A percentile compares a stretch with the other conserved stretches of the same genome.
Evolutionary conservation across 2,113 vertebrate genomes (phyloP).

Genomic region (Strix uralensis): DNA sequence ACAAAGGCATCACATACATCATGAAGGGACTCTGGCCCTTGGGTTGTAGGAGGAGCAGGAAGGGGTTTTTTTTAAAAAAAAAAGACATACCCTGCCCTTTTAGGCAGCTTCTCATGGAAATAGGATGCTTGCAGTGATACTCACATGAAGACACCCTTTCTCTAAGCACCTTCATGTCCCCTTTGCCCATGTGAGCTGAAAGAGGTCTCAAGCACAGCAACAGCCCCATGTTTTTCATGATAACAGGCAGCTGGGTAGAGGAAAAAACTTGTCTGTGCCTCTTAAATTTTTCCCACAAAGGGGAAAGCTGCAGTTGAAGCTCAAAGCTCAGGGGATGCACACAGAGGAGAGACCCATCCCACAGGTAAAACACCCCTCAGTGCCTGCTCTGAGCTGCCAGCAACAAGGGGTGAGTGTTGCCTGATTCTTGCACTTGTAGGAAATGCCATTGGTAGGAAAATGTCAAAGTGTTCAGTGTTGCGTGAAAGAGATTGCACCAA

Average conservation of each 20-base stretch:
- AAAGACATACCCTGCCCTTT: background rate
- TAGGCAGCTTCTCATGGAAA: background rate
- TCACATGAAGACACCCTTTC: background rate
- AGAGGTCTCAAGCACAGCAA: background rate
- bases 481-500: background rate
- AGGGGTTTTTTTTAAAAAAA: rapidly evolving
- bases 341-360: rapidly evolving
- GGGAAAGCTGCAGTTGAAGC: background rate
- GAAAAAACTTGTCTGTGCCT: background rate
- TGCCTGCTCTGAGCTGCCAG: background rate
- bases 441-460: background rate
- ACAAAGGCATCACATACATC: background rate
- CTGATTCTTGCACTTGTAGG: rapidly evolving
- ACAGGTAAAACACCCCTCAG: background rate
- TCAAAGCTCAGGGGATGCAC: background rate
- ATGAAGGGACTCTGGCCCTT: rapidly evolving
- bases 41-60: background rate
- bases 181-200: background rate
- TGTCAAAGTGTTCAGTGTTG: background rate
- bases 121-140: background rate
- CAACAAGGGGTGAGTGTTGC: background rate
- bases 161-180: background rate
- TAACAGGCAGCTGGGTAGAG: background rate
- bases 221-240: background rate
- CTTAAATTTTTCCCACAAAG: background rate